These are phyloP conservation scores for Metellina segmentata DNA, from an alignment of 2,888 invertebrate genomes.

Conservation along the genomic window DNA sequence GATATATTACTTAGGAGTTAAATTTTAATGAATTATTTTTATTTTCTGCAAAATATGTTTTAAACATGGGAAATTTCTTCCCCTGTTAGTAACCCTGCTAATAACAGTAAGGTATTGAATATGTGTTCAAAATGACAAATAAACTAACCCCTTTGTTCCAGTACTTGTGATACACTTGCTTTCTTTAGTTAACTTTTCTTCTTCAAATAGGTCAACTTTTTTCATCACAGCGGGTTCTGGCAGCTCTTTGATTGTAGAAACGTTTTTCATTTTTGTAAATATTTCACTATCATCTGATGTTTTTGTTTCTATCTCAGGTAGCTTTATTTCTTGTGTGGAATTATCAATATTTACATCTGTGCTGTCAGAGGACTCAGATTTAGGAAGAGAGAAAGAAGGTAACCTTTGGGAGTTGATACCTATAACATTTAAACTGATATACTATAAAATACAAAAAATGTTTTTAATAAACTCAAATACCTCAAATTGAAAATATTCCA, in stretches of 20 bases:
- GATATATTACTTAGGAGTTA: too few species aligned
- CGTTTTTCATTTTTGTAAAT: slow-evolving; percentile 62
- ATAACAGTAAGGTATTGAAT: not conserved
- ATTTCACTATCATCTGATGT: slow-evolving; percentile 1
- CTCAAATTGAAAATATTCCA: too few species aligned
- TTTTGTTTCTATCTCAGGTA: not conserved
- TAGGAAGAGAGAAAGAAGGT: slow-evolving; percentile 55
- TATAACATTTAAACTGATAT: slow-evolving; percentile 3
- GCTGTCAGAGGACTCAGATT: not conserved
- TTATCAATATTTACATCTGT: not conserved
- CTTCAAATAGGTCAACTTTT: slow-evolving; percentile 63
- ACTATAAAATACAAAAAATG: not conserved
- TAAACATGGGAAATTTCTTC: too few species aligned
- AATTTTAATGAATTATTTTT: too few species aligned
- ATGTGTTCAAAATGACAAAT: not conserved
- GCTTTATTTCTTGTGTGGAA: not conserved
- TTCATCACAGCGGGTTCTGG: not conserved
- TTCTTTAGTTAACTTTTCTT: slow-evolving; percentile 39
- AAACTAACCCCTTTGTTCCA: slow-evolving; percentile 36
- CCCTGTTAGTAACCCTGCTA: too few species aligned
- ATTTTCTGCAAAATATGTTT: too few species aligned
- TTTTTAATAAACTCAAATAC: not conserved
- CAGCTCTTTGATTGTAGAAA: slow-evolving; percentile 15
- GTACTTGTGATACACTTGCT: not conserved
- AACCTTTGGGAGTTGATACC: slow-evolving; percentile 65